phyloP scores from a whole-genome alignment of 2,888 invertebrate species.

The Axea sp. region DNA sequence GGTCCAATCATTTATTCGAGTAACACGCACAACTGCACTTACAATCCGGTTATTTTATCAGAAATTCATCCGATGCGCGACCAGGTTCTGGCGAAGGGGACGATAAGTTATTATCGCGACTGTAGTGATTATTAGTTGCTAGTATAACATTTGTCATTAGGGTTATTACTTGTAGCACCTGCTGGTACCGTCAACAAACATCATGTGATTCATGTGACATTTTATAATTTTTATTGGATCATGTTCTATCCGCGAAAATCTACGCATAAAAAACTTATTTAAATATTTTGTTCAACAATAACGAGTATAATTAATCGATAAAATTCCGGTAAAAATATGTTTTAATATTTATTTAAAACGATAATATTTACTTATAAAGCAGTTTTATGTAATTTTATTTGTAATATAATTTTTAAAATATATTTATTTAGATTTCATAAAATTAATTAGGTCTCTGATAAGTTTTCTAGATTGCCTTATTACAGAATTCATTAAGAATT shows the following conservation, averaged over 20 bases:
- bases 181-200: conserved; percentile 47
- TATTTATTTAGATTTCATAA: no score
- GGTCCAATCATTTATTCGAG: conserved; percentile 59
- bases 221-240: conserved; percentile 55
- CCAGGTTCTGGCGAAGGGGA: conserved; percentile 48
- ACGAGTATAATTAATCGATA: no score
- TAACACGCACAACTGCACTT: conserved; percentile 79
- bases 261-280: conserved; percentile 3
- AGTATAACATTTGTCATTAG: conserved; percentile 59
- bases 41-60: conserved; percentile 77
- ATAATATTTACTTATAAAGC: no score
- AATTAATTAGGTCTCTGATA: no score
- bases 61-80: conserved; percentile 70
- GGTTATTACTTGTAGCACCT: conserved; percentile 60
- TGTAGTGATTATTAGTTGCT: conserved; percentile 62
- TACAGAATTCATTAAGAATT: no score
- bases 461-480: no score
- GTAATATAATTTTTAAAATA: no score
- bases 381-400: no score
- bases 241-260: conserved; percentile 49
- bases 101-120: conserved; percentile 67
- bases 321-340: no score
- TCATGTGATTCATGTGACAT: conserved; percentile 49
- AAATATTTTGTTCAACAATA: no score
- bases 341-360: no score